Percentiles rank a stretch among this genome's conserved stretches.
Evolutionary conservation across 2,888 invertebrate genomes (phyloP).

Genomic region (Muschampia plurimacula): DNA sequence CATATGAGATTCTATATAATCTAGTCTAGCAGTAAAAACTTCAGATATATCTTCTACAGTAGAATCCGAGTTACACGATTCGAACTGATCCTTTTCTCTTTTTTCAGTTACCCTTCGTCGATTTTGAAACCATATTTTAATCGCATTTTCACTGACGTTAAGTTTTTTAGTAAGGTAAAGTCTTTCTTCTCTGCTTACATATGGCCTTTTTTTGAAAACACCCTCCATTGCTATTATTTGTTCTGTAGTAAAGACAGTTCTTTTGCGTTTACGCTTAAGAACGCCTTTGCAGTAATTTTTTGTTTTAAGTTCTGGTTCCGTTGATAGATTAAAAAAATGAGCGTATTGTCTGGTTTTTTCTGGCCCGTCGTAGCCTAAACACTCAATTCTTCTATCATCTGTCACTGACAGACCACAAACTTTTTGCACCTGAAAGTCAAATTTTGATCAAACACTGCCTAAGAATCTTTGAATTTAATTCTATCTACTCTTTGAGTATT

Average conservation of each 20-base stretch:
- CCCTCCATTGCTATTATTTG: constrained; percentile 90
- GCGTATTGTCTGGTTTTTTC: neutral
- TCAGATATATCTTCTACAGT: constrained; percentile 39
- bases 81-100: constrained; percentile 45
- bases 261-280: constrained; percentile 66
- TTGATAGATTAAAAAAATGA: neutral
- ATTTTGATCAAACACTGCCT: neutral
- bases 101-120: constrained; percentile 85
- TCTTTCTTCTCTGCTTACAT: constrained; percentile 89
- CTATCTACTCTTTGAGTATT: too few relatives aligned
- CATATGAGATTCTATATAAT: constrained; percentile 59
- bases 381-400: neutral
- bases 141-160: constrained; percentile 87
- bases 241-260: constrained; percentile 90
- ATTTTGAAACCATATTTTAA: constrained; percentile 93
- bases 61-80: constrained; percentile 44
- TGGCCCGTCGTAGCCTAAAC: neutral
- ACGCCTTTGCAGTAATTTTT: constrained; percentile 5
- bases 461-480: too few relatives aligned
- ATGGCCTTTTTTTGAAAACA: constrained; percentile 88
- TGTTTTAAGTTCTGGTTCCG: neutral
- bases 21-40: constrained; percentile 45
- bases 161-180: constrained; percentile 86
- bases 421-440: neutral
- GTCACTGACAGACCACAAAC: neutral